Conservation (phyloP, 30 jellyfish, hydroid and myxozoan species). For the Aurelia aurita region DNA sequence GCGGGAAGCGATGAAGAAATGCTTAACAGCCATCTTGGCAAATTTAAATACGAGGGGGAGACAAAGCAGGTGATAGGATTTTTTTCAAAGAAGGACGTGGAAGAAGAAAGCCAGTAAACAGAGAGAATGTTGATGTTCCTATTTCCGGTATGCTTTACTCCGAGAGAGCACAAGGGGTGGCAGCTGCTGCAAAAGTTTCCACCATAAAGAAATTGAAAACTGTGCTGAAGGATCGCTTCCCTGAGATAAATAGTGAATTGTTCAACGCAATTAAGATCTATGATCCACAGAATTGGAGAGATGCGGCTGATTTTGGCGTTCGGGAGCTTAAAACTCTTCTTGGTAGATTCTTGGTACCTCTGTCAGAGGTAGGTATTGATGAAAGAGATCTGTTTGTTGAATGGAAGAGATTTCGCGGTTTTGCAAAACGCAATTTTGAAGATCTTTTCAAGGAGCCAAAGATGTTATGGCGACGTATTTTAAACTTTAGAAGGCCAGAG, state of each 20-base stretch:
- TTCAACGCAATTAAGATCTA: slow-evolving; percentile 7
- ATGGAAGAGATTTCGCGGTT: slow-evolving; percentile 46
- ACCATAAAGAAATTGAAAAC: slow-evolving; percentile 10
- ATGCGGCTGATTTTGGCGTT: slow-evolving; percentile 17
- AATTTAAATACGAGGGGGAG: slow-evolving; percentile 31
- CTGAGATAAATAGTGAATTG: slow-evolving; percentile 26
- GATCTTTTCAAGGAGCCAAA: slow-evolving; percentile 40
- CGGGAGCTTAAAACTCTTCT: not conserved
- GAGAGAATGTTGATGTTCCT: slow-evolving; percentile 45
- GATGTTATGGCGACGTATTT: slow-evolving; percentile 42
- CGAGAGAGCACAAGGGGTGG: not conserved
- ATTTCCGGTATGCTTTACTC: slow-evolving; percentile 46
- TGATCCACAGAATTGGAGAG: slow-evolving; percentile 34
- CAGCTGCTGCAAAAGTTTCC: slow-evolving; percentile 16
- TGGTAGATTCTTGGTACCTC: slow-evolving; percentile 26
- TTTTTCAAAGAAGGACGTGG: slow-evolving; percentile 43
- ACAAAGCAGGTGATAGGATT: not conserved
- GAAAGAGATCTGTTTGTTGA: slow-evolving; percentile 23
- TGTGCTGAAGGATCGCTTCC: slow-evolving; percentile 31
- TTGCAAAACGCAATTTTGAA: slow-evolving; percentile 17
- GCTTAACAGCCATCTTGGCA: slow-evolving; percentile 61
- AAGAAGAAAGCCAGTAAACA: slow-evolving; percentile 24
- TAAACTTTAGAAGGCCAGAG: slow-evolving; percentile 16
- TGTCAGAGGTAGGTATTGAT: slow-evolving; percentile 14
- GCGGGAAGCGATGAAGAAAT: slow-evolving; percentile 67